Evolutionary conservation across 2,888 invertebrate genomes (phyloP).

Genomic region (Spialia ferax): DNA sequence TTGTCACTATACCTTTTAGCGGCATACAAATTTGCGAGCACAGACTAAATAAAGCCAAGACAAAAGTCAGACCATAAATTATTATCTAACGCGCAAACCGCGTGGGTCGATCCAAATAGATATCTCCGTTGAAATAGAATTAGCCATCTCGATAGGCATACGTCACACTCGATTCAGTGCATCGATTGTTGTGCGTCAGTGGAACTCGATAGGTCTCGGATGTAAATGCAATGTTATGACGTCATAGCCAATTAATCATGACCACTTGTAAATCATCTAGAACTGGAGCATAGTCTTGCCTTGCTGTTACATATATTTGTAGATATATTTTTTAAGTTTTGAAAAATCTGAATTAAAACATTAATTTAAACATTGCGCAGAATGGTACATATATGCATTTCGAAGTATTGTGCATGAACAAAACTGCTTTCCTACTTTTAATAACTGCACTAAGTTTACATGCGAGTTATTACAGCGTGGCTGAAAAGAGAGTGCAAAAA

Average conservation of each 20-base stretch:
- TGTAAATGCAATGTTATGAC: conserved; percentile 21
- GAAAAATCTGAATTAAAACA: not conserved
- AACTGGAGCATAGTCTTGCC: not conserved
- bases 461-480: conserved; percentile 1
- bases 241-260: conserved; percentile 23
- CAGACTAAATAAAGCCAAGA: conserved; percentile 36
- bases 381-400: not conserved
- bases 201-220: conserved; percentile 48
- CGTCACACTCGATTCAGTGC: conserved; percentile 43
- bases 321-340: too few relatives aligned
- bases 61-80: conserved; percentile 36
- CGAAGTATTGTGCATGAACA: not conserved
- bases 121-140: conserved; percentile 58
- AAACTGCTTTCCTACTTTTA: not conserved
- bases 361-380: not conserved
- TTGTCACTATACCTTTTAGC: conserved; percentile 11
- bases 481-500: conserved; percentile 26
- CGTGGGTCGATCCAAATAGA: conserved; percentile 56
- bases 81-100: conserved; percentile 45
- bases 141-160: conserved; percentile 44
- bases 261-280: conserved; percentile 1
- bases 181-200: conserved; percentile 49
- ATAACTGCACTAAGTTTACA: conserved; percentile 10
- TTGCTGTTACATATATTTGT: too few relatives aligned
- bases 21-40: conserved; percentile 26